These are phyloP conservation scores for Hypanus sabinus DNA, from an alignment of 2,113 vertebrate genomes.

Conservation along the genomic window DNA sequence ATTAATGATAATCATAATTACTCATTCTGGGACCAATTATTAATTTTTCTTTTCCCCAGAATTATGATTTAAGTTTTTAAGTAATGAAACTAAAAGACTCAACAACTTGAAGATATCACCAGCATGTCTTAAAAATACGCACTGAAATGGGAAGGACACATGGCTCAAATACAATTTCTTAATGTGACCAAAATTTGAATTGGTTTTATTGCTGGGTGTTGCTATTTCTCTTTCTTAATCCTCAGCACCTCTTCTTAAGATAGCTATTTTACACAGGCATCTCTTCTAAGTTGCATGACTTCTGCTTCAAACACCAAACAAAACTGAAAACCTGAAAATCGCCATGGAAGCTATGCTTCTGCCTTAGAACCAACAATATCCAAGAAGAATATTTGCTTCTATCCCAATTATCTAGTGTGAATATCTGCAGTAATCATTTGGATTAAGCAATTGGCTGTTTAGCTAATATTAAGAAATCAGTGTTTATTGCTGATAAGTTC, in stretches of 20 bases:
- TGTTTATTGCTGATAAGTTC: not conserved
- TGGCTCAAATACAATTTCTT: not conserved
- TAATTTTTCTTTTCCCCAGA: too few species aligned
- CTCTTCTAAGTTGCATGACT: not conserved
- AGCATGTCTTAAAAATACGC: not conserved
- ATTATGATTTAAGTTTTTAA: not conserved
- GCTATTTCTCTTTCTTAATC: not conserved
- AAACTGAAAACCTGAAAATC: not conserved
- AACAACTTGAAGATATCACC: not conserved
- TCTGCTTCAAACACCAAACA: not conserved
- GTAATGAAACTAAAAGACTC: not conserved
- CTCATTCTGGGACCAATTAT: not conserved
- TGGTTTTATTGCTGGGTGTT: not conserved
- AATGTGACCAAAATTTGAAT: not conserved
- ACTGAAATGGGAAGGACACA: not conserved
- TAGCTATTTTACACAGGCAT: not conserved
- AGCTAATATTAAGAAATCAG: not conserved
- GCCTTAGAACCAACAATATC: not conserved
- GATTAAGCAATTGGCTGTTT: not conserved
- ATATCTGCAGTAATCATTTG: not conserved
- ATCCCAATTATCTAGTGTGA: not conserved
- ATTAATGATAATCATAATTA: slow-evolving; percentile 8
- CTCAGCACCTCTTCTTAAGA: not conserved
- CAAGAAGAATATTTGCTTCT: not conserved
- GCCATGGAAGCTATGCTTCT: not conserved